A percentile compares a stretch with the other conserved stretches of the same genome.
Conservation (phyloP, 2,113 vertebrate species). For the Microcebus murinus region DNA sequence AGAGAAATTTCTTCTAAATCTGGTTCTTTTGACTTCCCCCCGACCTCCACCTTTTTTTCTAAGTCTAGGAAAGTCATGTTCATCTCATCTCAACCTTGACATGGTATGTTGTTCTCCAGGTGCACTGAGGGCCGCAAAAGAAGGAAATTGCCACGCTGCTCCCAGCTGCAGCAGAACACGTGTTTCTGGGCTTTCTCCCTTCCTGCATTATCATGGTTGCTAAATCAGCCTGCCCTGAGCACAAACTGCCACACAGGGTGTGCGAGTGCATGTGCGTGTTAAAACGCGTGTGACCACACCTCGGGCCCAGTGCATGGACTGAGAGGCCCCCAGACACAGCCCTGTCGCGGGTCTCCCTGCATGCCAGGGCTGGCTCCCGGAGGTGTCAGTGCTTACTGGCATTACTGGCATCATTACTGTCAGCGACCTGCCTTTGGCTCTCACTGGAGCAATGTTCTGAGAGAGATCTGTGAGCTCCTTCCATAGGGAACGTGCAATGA, state of each 20-base stretch:
- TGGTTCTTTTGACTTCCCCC: neutral
- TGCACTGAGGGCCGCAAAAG: neutral
- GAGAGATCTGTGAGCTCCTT: neutral
- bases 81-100: neutral
- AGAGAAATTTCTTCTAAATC: neutral
- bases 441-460: neutral
- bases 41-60: too few species aligned
- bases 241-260: rapidly evolving
- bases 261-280: neutral
- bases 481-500: neutral
- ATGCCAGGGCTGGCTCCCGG: neutral
- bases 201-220: rapidly evolving
- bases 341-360: neutral
- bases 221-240: neutral
- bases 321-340: neutral
- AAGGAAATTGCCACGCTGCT: neutral
- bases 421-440: neutral
- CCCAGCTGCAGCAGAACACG: neutral
- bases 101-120: neutral
- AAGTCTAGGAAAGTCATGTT: neutral
- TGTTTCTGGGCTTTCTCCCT: neutral
- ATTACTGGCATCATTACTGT: neutral
- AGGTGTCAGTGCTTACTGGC: neutral
- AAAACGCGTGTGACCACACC: rapidly evolving
- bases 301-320: neutral